A percentile compares a stretch with the other conserved stretches of the same genome.
Evolutionary conservation across 2,888 invertebrate genomes (phyloP).

Genomic region (Meiosimyza platycephala): DNA sequence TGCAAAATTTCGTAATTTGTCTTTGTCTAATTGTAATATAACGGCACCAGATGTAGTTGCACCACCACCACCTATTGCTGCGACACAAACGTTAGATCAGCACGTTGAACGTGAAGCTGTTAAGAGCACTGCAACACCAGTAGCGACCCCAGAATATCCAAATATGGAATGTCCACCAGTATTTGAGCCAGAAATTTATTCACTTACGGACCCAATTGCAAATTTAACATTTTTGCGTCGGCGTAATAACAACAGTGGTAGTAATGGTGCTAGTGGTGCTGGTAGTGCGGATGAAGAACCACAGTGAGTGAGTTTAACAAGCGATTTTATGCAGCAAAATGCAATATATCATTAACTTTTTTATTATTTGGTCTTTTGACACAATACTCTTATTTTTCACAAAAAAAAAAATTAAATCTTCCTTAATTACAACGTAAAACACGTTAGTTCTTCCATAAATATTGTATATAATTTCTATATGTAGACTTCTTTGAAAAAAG

Average conservation of each 20-base stretch:
- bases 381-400: no score
- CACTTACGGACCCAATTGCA: constrained; percentile 70
- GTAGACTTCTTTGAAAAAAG: no score
- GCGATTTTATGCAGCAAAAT: neutral
- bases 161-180: constrained; percentile 88
- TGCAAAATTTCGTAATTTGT: constrained; percentile 37
- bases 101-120: constrained; percentile 34
- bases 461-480: no score
- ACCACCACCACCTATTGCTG: constrained; percentile 55
- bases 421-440: neutral
- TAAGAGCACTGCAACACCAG: constrained; percentile 36
- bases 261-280: constrained; percentile 2
- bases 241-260: constrained; percentile 57
- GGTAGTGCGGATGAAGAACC: constrained; percentile 6
- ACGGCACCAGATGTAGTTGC: constrained; percentile 49
- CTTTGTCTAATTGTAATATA: constrained; percentile 43
- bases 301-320: neutral
- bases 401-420: neutral
- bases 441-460: no score
- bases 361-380: neutral
- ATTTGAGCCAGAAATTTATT: constrained; percentile 87
- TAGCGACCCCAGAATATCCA: constrained; percentile 75
- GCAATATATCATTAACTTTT: neutral
- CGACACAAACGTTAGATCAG: constrained; percentile 25
- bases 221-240: constrained; percentile 62